Percentiles rank a stretch among this genome's conserved stretches.
phyloP scores from a whole-genome alignment of 2,113 vertebrate genomes.

The Spea multiplicata region DNA sequence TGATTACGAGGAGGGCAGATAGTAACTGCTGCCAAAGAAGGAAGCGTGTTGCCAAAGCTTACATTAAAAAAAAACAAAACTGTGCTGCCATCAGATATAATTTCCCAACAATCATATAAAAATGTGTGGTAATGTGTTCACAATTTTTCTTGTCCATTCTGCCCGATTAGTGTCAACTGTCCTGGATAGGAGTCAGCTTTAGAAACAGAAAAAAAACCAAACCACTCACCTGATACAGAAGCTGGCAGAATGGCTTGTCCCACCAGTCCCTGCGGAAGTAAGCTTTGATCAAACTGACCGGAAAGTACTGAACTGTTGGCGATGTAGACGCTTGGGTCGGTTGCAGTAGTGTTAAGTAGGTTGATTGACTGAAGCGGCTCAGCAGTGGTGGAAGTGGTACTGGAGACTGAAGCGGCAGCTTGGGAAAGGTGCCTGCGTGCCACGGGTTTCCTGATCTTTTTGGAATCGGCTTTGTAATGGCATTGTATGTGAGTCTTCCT shows the following conservation, averaged over 20 bases:
- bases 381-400: constrained; percentile 31
- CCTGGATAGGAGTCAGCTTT: too few species aligned
- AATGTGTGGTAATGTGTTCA: neutral
- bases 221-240: constrained; percentile 85
- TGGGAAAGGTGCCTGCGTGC: constrained; percentile 50
- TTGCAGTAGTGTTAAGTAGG: constrained; percentile 70
- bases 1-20: too few species aligned
- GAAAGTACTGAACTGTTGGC: constrained; percentile 84
- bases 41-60: too few species aligned
- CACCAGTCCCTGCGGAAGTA: constrained; percentile 85
- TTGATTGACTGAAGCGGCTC: constrained; percentile 75
- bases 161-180: neutral
- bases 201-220: neutral
- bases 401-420: constrained; percentile 7
- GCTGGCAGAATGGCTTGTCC: constrained; percentile 90
- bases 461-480: constrained; percentile 80
- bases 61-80: too few species aligned
- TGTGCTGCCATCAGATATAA: too few species aligned
- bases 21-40: too few species aligned
- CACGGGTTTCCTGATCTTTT: constrained; percentile 71
- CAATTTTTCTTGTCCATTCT: neutral
- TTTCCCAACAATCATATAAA: too few species aligned
- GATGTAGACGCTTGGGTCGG: constrained; percentile 86
- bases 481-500: constrained; percentile 97
- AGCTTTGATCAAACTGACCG: constrained; percentile 83